Percentiles rank a stretch among this genome's conserved stretches.
phyloP scores from a whole-genome alignment of 2,888 invertebrate genomes.

The Blastobasis adustella region DNA sequence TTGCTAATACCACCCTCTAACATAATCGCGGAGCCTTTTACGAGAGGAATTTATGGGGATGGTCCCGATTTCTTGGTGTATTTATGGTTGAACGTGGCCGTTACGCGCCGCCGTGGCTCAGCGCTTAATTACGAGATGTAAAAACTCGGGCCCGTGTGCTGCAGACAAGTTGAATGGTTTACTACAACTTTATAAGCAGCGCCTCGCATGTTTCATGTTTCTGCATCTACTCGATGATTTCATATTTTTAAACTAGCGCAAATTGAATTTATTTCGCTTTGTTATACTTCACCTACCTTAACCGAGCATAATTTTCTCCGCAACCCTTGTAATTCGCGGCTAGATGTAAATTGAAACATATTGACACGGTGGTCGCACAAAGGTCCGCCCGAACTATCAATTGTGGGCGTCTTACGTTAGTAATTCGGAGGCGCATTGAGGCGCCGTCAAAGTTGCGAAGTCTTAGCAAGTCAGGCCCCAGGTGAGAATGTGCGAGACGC shows the following conservation, averaged over 20 bases:
- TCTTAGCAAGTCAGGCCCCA: slow-evolving; percentile 67
- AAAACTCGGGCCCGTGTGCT: slow-evolving; percentile 30
- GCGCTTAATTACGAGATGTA: slow-evolving; percentile 63
- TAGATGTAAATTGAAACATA: too few species aligned
- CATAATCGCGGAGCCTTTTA: slow-evolving; percentile 75
- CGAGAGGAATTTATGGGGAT: slow-evolving; percentile 74
- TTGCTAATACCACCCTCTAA: slow-evolving; percentile 75
- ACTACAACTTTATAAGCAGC: too few species aligned
- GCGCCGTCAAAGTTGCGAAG: slow-evolving; percentile 67
- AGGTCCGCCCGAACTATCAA: slow-evolving; percentile 35
- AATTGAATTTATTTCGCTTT: too few species aligned
- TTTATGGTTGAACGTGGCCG: slow-evolving; percentile 65
- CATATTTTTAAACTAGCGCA: too few species aligned
- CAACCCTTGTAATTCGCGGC: too few species aligned
- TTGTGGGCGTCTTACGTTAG: slow-evolving; percentile 43
- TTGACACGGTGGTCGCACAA: too few species aligned
- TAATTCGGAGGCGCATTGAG: slow-evolving; percentile 45
- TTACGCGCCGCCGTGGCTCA: slow-evolving; percentile 58
- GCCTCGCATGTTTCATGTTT: too few species aligned
- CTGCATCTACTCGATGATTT: too few species aligned
- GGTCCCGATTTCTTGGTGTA: slow-evolving; percentile 72
- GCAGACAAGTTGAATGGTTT: slow-evolving; percentile 24
- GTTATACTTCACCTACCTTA: too few species aligned
- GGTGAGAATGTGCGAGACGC: slow-evolving; percentile 74
- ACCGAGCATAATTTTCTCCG: too few species aligned